These are phyloP conservation scores for Coregonus ussuriensis DNA, from an alignment of 2,797 vertebrate genomes.

Conservation along the genomic window DNA sequence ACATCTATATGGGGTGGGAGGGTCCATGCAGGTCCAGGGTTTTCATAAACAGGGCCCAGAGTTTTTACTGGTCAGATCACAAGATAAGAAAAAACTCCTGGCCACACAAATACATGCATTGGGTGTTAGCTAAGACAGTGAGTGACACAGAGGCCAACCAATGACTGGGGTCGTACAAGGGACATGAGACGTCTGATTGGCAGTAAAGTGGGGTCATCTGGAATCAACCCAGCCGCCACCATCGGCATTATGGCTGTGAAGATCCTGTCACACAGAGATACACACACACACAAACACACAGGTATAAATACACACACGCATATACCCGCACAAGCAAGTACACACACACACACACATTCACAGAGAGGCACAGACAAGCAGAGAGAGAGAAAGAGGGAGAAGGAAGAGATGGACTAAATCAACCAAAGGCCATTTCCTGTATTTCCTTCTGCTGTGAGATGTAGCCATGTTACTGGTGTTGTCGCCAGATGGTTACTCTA, in stretches of 20 bases:
- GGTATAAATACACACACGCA: not conserved
- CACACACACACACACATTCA: slow-evolving; percentile 21
- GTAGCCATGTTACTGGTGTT: not conserved
- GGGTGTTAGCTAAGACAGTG: slow-evolving; percentile 62
- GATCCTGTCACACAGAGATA: slow-evolving; percentile 89
- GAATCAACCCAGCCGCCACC: slow-evolving; percentile 97
- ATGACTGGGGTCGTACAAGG: slow-evolving; percentile 84
- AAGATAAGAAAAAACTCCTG: not conserved
- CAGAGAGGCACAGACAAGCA: slow-evolving; percentile 40
- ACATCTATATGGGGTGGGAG: slow-evolving; percentile 43
- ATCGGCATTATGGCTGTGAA: slow-evolving; percentile 99
- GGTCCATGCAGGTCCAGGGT: slow-evolving; percentile 30
- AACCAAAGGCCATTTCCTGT: slow-evolving; percentile 38
- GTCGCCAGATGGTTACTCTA: slow-evolving; percentile 1
- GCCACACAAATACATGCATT: slow-evolving; percentile 65
- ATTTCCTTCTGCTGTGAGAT: not conserved
- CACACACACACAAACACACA: slow-evolving; percentile 56
- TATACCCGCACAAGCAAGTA: not conserved
- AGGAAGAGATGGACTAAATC: slow-evolving; percentile 46
- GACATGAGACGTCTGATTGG: slow-evolving; percentile 94
- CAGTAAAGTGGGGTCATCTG: slow-evolving; percentile 98
- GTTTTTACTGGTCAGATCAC: not conserved
- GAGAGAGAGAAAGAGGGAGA: slow-evolving; percentile 19
- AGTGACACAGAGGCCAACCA: slow-evolving; percentile 56
- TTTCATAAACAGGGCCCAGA: not conserved